Evolutionary conservation across 2,888 invertebrate species (phyloP).

Genomic region (Mystacides longicornis): DNA sequence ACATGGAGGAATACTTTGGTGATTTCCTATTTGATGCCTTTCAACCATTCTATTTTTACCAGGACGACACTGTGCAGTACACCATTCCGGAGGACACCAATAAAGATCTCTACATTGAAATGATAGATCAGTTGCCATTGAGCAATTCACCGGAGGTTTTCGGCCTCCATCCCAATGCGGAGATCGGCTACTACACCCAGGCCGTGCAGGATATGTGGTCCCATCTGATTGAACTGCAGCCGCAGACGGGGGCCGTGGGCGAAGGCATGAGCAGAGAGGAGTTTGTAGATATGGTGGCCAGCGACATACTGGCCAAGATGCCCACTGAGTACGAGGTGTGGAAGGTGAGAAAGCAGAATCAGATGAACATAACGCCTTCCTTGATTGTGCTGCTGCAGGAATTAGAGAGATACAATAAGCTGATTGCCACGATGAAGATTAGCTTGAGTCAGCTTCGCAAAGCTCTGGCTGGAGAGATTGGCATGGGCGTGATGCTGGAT

Average conservation of each 20-base stretch:
- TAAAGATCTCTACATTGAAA: conserved; percentile 65
- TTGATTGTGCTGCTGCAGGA: conserved; percentile 85
- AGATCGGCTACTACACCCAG: conserved; percentile 88
- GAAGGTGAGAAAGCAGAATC: conserved; percentile 72
- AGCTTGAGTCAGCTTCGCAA: conserved; percentile 68
- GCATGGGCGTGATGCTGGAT: conserved; percentile 81
- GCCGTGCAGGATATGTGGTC: conserved; percentile 82
- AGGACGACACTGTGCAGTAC: conserved; percentile 67
- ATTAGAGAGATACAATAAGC: conserved; percentile 78
- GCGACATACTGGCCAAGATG: conserved; percentile 69
- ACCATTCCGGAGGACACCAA: conserved; percentile 62
- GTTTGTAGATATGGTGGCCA: conserved; percentile 71
- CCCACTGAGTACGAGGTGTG: conserved; percentile 73
- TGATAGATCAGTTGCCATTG: conserved; percentile 74
- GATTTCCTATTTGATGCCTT: conserved; percentile 88
- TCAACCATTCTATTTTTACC: conserved; percentile 86
- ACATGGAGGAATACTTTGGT: conserved; percentile 93
- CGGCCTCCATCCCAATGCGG: conserved; percentile 90
- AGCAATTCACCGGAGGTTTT: conserved; percentile 86
- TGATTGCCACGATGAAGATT: conserved; percentile 61
- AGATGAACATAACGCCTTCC: conserved; percentile 73
- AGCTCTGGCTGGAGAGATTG: conserved; percentile 85
- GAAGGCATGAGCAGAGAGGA: conserved; percentile 78
- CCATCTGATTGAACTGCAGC: conserved; percentile 80
- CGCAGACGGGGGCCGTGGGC: conserved; percentile 68